Conservation (phyloP, 2,113 vertebrate genomes). For the Manacus vitellinus region DNA sequence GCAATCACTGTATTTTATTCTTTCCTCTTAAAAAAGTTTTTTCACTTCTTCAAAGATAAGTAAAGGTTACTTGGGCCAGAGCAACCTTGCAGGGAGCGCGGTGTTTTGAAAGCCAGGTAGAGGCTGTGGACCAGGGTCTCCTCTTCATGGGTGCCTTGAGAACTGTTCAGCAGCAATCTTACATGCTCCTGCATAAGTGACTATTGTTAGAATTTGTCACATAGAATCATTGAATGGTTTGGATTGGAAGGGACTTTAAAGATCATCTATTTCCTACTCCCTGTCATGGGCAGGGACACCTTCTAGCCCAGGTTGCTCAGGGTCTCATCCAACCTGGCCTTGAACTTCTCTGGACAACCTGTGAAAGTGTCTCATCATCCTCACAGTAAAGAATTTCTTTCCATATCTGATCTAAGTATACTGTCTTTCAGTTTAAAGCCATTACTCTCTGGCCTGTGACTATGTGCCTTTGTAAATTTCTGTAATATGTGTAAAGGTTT, state of each 20-base stretch:
- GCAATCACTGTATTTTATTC: not conserved
- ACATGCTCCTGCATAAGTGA: not conserved
- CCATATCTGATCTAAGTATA: not conserved
- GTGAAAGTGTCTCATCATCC: not conserved
- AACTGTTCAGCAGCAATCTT: not conserved
- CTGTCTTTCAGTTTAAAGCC: not conserved
- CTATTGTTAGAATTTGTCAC: not conserved
- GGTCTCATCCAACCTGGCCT: not conserved
- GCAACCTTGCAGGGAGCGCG: fast-evolving
- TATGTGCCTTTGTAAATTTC: not conserved
- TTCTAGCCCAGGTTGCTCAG: not conserved
- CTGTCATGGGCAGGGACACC: not conserved
- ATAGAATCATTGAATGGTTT: not conserved
- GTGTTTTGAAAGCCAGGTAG: not conserved
- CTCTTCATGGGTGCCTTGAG: not conserved
- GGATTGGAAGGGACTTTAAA: not conserved
- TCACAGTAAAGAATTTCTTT: not conserved
- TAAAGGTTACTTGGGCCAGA: not conserved
- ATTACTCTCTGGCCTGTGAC: not conserved
- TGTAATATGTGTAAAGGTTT: not conserved
- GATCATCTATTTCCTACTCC: not conserved
- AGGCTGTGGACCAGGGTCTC: not conserved
- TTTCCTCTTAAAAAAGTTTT: not conserved
- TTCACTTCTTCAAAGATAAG: not conserved
- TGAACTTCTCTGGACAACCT: not conserved